Evolutionary conservation across 2,797 vertebrate species (phyloP).

Genomic region (Clamator glandarius): DNA sequence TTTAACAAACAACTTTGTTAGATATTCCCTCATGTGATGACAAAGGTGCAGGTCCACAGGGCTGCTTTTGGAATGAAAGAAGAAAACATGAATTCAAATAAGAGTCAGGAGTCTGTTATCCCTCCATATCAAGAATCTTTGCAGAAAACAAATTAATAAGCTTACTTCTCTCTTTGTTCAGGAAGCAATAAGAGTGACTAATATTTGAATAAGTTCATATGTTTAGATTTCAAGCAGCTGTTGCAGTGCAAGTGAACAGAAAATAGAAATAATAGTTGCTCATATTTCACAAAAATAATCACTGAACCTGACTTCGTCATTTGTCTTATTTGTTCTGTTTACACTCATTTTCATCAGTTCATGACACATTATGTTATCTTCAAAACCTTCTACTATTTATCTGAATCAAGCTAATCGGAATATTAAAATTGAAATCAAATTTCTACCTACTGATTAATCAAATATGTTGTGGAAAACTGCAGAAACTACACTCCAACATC

Average conservation of each 20-base stretch:
- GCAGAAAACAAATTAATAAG: background rate
- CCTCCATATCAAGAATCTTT: background rate
- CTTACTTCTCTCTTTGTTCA: background rate
- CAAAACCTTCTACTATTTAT: constrained; percentile 47
- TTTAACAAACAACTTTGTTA: background rate
- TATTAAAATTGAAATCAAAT: constrained; percentile 48
- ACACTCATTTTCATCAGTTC: constrained; percentile 14
- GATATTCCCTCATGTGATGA: background rate
- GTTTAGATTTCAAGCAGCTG: constrained; percentile 12
- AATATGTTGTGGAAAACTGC: constrained; percentile 32
- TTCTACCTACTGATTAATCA: constrained; percentile 25
- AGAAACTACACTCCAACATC: constrained; percentile 15
- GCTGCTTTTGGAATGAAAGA: background rate
- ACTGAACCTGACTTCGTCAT: background rate
- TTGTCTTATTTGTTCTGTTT: constrained; percentile 31
- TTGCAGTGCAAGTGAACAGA: background rate
- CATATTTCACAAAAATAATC: constrained; percentile 29
- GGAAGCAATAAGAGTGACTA: constrained; percentile 14
- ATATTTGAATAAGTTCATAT: constrained; percentile 32
- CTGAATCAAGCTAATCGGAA: constrained; percentile 7
- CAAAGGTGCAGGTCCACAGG: background rate
- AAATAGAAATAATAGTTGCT: constrained; percentile 36
- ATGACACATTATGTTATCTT: background rate
- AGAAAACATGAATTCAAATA: background rate
- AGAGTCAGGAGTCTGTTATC: background rate